phyloP scores from a whole-genome alignment of 53 echinoderm and acorn worm genomes.

The Hippasteria phrygiana region DNA sequence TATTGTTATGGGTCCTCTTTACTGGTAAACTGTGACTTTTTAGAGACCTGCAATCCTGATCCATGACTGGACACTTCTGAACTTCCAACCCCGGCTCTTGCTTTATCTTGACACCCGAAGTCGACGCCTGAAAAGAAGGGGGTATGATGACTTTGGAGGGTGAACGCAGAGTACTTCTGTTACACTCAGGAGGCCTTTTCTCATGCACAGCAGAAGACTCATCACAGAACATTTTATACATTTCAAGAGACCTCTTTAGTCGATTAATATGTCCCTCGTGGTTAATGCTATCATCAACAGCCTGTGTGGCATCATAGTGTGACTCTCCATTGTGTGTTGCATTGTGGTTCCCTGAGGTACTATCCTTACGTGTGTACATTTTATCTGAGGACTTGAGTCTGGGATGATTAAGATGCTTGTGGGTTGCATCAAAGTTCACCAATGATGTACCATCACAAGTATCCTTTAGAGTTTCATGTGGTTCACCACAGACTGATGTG shows the following conservation, averaged over 20 bases:
- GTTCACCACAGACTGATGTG: not conserved
- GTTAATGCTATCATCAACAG: conserved; percentile 6
- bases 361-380: not conserved
- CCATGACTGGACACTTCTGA: conserved; percentile 38
- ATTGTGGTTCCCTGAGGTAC: not conserved
- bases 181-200: conserved; percentile 20
- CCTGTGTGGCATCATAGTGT: not conserved
- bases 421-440: not conserved
- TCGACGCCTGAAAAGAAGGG: not conserved
- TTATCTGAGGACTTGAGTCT: not conserved
- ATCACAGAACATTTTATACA: conserved; percentile 53
- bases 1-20: conserved; percentile 63
- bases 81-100: conserved; percentile 63
- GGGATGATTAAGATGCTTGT: conserved; percentile 18
- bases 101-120: conserved; percentile 42
- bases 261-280: conserved; percentile 43
- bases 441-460: not conserved
- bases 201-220: not conserved
- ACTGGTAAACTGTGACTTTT: conserved; percentile 35
- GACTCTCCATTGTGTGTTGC: not conserved
- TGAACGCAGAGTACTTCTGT: conserved; percentile 3
- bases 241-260: conserved; percentile 50
- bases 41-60: conserved; percentile 30
- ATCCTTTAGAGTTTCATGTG: not conserved
- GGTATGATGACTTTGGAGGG: not conserved